A percentile compares a stretch with the other conserved stretches of the same genome.
Conservation (phyloP, 2,888 invertebrate genomes). For the Clitarchus hookeri region DNA sequence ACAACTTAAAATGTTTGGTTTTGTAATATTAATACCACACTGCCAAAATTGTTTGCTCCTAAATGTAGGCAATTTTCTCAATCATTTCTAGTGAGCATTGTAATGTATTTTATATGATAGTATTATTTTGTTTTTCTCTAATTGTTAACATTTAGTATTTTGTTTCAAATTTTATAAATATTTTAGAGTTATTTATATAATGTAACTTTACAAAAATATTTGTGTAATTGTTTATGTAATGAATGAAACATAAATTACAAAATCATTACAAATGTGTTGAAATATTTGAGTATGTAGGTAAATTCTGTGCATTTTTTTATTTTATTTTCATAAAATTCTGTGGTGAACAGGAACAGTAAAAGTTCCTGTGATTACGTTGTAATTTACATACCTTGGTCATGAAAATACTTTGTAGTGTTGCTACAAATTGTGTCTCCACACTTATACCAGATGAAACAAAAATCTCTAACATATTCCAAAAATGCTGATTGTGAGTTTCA, state of each 20-base stretch:
- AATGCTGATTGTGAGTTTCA: no score
- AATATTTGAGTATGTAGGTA: not conserved
- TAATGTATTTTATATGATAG: constrained; percentile 9
- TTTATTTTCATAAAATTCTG: not conserved
- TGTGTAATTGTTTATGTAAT: constrained; percentile 14
- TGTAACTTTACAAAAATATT: not conserved
- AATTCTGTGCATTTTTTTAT: not conserved
- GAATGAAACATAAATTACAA: not conserved
- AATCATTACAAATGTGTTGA: not conserved
- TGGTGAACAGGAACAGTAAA: no score
- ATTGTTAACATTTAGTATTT: not conserved
- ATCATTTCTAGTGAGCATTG: not conserved
- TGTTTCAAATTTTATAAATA: constrained; percentile 1
- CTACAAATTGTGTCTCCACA: not conserved
- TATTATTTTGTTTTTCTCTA: constrained; percentile 5
- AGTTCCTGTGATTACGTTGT: no score
- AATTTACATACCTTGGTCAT: no score
- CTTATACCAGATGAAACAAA: not conserved
- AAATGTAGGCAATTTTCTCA: not conserved
- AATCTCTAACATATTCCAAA: no score
- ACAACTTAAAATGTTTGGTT: not conserved
- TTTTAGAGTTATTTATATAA: not conserved
- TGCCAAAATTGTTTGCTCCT: not conserved
- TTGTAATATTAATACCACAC: constrained; percentile 2
- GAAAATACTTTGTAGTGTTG: not conserved